phyloP scores from a whole-genome alignment of 2,888 invertebrate species.

The Nephrocerus scutellatus region DNA sequence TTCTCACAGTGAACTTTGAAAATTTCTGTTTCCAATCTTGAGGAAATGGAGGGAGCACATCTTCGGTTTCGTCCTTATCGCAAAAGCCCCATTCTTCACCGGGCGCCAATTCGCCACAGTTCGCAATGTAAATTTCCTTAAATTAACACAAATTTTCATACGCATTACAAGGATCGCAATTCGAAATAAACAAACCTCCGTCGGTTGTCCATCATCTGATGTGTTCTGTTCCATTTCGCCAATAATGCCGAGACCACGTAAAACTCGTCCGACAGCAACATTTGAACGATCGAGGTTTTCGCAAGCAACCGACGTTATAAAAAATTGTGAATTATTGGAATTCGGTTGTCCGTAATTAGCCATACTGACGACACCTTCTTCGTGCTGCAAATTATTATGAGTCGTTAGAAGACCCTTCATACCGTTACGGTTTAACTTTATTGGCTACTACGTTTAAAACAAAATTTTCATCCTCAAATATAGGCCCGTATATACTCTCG shows the following conservation, averaged over 20 bases:
- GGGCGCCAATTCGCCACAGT: conserved; percentile 65
- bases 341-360: conserved; percentile 70
- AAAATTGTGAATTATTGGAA: conserved; percentile 93
- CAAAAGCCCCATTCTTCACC: conserved; percentile 59
- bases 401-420: background rate
- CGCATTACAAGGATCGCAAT: too few species aligned
- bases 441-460: conserved; percentile 45
- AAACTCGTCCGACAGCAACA: conserved; percentile 75
- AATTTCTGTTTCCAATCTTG: conserved; percentile 57
- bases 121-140: conserved; percentile 58
- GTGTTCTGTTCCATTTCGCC: conserved; percentile 62
- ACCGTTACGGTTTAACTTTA: background rate
- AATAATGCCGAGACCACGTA: conserved; percentile 66
- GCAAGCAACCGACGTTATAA: conserved; percentile 72
- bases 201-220: conserved; percentile 54
- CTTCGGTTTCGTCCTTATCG: conserved; percentile 64
- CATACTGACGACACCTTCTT: conserved; percentile 66
- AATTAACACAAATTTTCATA: background rate
- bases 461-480: conserved; percentile 89
- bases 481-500: conserved; percentile 87
- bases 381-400: conserved; percentile 55
- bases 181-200: conserved; percentile 43
- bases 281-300: conserved; percentile 72
- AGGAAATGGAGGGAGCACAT: conserved; percentile 69
- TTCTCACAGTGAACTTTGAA: conserved; percentile 28